phyloP scores from a whole-genome alignment of 2,888 invertebrate species.

The Drosophila colorata region DNA sequence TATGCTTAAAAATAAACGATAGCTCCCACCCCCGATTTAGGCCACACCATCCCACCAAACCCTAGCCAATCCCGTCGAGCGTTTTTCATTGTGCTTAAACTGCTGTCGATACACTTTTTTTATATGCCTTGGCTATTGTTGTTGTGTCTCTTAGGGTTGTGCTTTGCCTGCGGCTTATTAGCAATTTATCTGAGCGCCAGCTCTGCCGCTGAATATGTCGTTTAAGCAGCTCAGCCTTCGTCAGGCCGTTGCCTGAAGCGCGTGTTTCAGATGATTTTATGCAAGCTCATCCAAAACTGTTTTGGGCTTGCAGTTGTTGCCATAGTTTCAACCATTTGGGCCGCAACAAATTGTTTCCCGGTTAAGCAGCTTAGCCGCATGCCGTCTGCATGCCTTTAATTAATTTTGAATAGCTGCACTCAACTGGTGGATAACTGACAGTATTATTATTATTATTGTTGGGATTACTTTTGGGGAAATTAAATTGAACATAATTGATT shows the following conservation, averaged over 20 bases:
- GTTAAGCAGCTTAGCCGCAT: constrained; percentile 35
- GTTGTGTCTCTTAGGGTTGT: constrained; percentile 14
- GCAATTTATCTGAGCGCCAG: constrained; percentile 56
- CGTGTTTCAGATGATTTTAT: no score
- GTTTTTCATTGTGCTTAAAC: constrained; percentile 52
- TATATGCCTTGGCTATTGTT: constrained; percentile 57
- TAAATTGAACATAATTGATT: constrained; percentile 18
- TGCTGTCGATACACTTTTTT: constrained; percentile 67
- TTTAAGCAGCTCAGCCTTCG: constrained; percentile 34
- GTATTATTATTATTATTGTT: constrained; percentile 16
- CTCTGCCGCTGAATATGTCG: constrained; percentile 31
- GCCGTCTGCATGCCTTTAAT: constrained; percentile 30
- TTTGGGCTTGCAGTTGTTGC: constrained; percentile 24
- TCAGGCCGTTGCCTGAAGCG: constrained; percentile 3
- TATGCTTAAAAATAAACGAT: constrained; percentile 79
- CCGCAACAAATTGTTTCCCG: constrained; percentile 46
- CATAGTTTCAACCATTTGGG: constrained; percentile 18
- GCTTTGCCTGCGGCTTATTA: constrained; percentile 66
- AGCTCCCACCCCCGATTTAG: constrained; percentile 12
- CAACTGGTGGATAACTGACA: constrained; percentile 10
- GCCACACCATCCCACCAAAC: not conserved
- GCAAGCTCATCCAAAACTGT: constrained; percentile 14
- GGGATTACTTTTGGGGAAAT: constrained; percentile 12
- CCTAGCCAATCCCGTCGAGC: constrained; percentile 5
- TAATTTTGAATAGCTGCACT: constrained; percentile 39